These are phyloP conservation scores for Bugulina stolonifera DNA, from an alignment of 2,888 invertebrate genomes.

Conservation along the genomic window DNA sequence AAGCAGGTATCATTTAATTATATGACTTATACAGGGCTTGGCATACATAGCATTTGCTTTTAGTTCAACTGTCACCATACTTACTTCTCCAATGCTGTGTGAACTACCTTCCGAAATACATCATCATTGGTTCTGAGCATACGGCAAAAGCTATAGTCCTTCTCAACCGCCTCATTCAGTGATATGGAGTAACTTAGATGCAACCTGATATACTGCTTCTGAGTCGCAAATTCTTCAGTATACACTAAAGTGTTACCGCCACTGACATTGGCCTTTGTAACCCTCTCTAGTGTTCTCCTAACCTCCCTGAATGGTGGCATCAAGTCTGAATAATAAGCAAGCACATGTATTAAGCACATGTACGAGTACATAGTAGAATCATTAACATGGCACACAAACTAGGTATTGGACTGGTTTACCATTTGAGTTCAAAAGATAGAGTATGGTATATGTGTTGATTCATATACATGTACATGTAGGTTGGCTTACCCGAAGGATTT, in stretches of 20 bases:
- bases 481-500: no score
- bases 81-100: background rate
- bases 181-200: conserved; percentile 7
- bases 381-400: no score
- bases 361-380: no score
- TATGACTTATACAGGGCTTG: no score
- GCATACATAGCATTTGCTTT: no score
- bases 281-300: background rate
- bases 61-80: background rate
- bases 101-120: background rate
- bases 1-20: no score
- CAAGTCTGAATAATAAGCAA: background rate
- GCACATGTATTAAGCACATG: no score
- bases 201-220: background rate
- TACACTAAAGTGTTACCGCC: background rate
- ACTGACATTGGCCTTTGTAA: background rate
- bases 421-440: no score
- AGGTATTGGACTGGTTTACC: no score
- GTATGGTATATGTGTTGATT: no score
- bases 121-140: conserved; percentile 22
- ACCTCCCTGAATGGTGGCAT: background rate
- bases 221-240: background rate
- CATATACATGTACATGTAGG: no score
- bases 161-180: conserved; percentile 15
- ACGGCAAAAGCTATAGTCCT: conserved; percentile 26